Evolutionary conservation across 37 sponge, comb jelly and placozoan genomes (phyloP).

Genomic region (Geodia barretti): DNA sequence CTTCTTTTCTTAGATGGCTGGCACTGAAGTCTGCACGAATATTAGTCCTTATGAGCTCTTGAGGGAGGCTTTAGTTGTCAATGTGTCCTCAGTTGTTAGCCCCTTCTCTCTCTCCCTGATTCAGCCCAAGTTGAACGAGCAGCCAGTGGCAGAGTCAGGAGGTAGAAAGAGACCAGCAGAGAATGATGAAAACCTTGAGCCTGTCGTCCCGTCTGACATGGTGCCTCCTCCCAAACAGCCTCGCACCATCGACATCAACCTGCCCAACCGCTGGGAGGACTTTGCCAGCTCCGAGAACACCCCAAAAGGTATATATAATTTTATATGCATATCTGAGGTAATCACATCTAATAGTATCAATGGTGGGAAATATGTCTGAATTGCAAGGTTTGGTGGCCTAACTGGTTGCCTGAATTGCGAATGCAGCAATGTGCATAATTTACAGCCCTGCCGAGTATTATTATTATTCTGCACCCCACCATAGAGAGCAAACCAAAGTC

Average conservation of each 20-base stretch:
- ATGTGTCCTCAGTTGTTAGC: background rate
- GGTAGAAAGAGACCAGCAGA: slow-evolving; percentile 18
- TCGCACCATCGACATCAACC: slow-evolving; percentile 28
- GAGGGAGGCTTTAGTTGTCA: background rate
- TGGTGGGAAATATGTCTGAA: no score
- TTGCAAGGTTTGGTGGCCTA: no score
- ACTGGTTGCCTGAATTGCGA: no score
- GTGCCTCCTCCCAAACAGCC: slow-evolving; percentile 29
- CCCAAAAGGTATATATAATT: slow-evolving; percentile 14
- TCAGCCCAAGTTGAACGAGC: slow-evolving; percentile 52
- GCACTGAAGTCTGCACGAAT: no score
- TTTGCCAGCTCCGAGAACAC: background rate
- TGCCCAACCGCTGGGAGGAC: slow-evolving; percentile 11
- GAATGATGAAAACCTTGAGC: slow-evolving; percentile 23
- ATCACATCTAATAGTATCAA: no score
- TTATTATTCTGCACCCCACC: no score
- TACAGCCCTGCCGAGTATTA: no score
- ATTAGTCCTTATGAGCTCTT: no score
- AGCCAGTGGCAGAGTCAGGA: slow-evolving; percentile 8
- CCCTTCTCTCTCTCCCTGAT: background rate
- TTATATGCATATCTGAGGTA: no score
- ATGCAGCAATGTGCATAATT: no score
- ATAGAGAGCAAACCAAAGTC: background rate
- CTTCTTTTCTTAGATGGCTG: no score
- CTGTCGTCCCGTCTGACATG: background rate